Percentiles rank a stretch among this genome's conserved stretches.
Conservation (phyloP, 2,797 vertebrate species). For the Alosa sapidissima region DNA sequence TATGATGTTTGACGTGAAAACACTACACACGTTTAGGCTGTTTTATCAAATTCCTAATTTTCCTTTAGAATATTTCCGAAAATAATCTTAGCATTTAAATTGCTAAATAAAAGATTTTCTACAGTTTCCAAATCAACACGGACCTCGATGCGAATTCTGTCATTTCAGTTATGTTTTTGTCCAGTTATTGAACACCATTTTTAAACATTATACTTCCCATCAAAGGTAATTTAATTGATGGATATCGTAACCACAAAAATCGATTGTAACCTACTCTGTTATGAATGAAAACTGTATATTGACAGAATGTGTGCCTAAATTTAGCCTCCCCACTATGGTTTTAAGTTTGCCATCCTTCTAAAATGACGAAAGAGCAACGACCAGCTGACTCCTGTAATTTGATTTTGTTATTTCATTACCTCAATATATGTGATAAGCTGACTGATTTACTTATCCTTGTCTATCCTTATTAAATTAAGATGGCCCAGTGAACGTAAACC, state of each 20-base stretch:
- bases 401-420: slow-evolving; percentile 12
- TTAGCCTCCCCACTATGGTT: neutral
- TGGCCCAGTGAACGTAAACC: neutral
- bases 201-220: no score
- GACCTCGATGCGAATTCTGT: no score
- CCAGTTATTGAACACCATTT: no score
- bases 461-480: neutral
- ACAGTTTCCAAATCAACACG: no score
- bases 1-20: neutral
- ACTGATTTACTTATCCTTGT: slow-evolving; percentile 26
- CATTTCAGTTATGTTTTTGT: no score
- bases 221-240: no score
- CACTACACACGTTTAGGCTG: neutral
- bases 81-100: neutral
- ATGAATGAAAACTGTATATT: neutral
- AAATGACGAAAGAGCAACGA: neutral
- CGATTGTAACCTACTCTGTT: neutral
- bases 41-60: neutral
- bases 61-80: neutral
- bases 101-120: no score
- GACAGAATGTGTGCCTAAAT: neutral
- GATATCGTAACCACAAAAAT: neutral
- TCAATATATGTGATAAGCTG: slow-evolving; percentile 7
- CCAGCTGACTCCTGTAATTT: neutral
- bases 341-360: neutral